Conservation (phyloP, 2,888 invertebrate genomes). For the Pharmacophagus antenor region DNA sequence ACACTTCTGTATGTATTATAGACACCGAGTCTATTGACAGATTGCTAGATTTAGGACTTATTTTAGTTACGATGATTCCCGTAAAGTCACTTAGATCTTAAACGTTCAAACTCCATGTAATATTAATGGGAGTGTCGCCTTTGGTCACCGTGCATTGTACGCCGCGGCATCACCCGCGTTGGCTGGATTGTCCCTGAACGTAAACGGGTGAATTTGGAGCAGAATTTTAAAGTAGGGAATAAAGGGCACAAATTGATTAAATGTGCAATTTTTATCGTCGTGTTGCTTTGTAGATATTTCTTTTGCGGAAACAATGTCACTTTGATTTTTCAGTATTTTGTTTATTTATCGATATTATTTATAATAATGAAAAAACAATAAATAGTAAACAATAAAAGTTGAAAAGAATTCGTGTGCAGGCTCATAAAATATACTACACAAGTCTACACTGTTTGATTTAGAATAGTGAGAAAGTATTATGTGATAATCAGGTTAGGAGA, state of each 20-base stretch:
- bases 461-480: slow-evolving; percentile 10
- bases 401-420: background rate
- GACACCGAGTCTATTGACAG: slow-evolving; percentile 87
- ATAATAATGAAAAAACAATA: background rate
- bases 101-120: slow-evolving; percentile 88
- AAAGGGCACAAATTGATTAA: background rate
- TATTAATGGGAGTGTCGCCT: slow-evolving; percentile 89
- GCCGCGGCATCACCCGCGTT: slow-evolving; percentile 88
- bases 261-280: too few relatives aligned
- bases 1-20: slow-evolving; percentile 87
- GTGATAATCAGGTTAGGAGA: slow-evolving; percentile 6
- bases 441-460: background rate
- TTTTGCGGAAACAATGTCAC: background rate
- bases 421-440: background rate
- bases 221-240: slow-evolving; percentile 79
- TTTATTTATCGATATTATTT: too few relatives aligned
- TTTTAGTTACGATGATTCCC: slow-evolving; percentile 81
- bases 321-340: background rate
- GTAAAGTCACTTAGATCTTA: slow-evolving; percentile 75
- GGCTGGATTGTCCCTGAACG: slow-evolving; percentile 88
- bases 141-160: slow-evolving; percentile 88
- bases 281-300: too few relatives aligned
- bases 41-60: slow-evolving; percentile 84
- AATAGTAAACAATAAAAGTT: background rate
- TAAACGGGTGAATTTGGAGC: slow-evolving; percentile 89